These are phyloP conservation scores for Lissonota sp. DNA, from an alignment of 2,888 invertebrate genomes.

Conservation along the genomic window DNA sequence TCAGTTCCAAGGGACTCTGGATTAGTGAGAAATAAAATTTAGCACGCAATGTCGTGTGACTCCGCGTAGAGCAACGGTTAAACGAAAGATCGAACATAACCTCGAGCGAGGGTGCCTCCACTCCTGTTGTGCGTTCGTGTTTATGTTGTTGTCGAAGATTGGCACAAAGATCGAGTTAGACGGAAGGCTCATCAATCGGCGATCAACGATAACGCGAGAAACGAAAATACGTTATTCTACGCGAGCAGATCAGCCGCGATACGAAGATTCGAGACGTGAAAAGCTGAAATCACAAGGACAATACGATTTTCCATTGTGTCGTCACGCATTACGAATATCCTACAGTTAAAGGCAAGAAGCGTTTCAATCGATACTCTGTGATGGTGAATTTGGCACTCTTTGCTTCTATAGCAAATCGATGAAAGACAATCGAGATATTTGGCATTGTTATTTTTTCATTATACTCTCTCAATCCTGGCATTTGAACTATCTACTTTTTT, in stretches of 20 bases:
- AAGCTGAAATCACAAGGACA: too few relatives aligned
- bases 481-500: not conserved
- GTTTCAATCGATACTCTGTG: slow-evolving; percentile 66
- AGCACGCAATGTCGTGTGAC: slow-evolving; percentile 32
- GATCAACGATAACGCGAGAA: slow-evolving; percentile 4
- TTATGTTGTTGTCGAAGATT: slow-evolving; percentile 5
- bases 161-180: slow-evolving; percentile 10
- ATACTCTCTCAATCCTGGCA: not conserved
- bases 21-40: slow-evolving; percentile 12
- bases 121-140: slow-evolving; percentile 18
- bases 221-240: not conserved
- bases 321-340: too few relatives aligned
- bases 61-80: slow-evolving; percentile 19
- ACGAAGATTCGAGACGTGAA: too few relatives aligned
- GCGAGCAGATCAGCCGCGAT: not conserved
- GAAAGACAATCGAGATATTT: not conserved
- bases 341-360: slow-evolving; percentile 71
- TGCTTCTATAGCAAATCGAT: slow-evolving; percentile 60
- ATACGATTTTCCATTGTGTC: too few relatives aligned
- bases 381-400: slow-evolving; percentile 69
- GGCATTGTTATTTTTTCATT: not conserved
- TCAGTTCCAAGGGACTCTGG: not conserved
- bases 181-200: slow-evolving; percentile 1
- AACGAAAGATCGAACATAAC: slow-evolving; percentile 56
- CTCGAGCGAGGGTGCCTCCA: slow-evolving; percentile 34